Evolutionary conservation across 1,140 invertebrate genomes (phyloP), one percentile per base, ranked within the genome.

Genomic region (Zelostemma sp.): DNA sequence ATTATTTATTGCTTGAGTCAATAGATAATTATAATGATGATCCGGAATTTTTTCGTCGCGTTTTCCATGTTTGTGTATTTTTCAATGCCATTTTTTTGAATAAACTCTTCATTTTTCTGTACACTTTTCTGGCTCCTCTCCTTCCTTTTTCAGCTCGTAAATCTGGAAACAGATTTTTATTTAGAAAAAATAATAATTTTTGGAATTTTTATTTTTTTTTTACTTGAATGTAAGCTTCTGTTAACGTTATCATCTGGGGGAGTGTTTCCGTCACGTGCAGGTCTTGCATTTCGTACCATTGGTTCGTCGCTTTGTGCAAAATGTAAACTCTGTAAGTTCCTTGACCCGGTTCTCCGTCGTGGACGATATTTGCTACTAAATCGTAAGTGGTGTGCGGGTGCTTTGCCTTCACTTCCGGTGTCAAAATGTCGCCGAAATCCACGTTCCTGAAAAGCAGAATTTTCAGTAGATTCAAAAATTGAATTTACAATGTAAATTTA

Each of bases 181-280:
- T 28, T 35, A n/a, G n/a, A n/a, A n/a, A n/a, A n/a, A n/a, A n/a
- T n/a, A n/a, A n/a, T n/a, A n/a, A 48, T 41, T 6, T 41, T 6
- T 41, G 46, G 31, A 49, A 54, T 28, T 28, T 8, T 28, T 8
- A 28, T 3, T 28, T 35, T 15, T 41, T 64, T 41, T 45, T 64
- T 60, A 85, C 83, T 72, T 99, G 98, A 79, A 99, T 98, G 74
- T 99, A 99, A 8, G 97, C 96, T 87, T 99, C 98, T 6, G 97
- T 98, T 4, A 99, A 87, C 0, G 98, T 99, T 61, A 99, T 99
- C 97, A 99, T 99, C 84, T 99, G 97, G 1, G 98, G 97, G 15
- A 99, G 87, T 79, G 99, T 99, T 81, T 97, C 96, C 1, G 93
- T 97, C 0, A 99, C 97, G 80, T 99, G 98, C 21, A 99, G 88